Evolutionary conservation across 2,113 vertebrate genomes (phyloP), one percentile per base, ranked within the genome.

Genomic region (Nerophis lumbriciformis): DNA sequence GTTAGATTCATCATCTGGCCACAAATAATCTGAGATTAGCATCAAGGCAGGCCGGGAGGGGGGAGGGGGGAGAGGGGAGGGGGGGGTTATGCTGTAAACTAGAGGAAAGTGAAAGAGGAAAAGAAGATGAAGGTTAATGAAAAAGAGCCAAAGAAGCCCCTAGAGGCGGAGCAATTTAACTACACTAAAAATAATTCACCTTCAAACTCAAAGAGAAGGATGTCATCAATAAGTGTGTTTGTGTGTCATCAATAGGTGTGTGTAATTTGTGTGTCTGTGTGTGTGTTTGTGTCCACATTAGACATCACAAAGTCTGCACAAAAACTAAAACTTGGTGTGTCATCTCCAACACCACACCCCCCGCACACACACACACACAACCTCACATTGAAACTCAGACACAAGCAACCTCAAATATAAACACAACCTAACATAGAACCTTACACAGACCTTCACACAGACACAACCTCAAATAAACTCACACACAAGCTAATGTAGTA

Each of bases 11-110:
- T 86, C 83, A 86, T 87, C 77, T 81, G 78, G 68, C 74, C 64
- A 76, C 79, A 85, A 85, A 86, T 88, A 84, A 88, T 88, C 82
- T 86, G 74, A 85, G 85, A 88, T 88, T 87, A 88, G 73, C 77
- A 80, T 60, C 53, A 37, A 54, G 60, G 47, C 61, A 63, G 11
- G 15, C n/a, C 13, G 54, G 58, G 49, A 38, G 52, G 39, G 48
- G 47, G 53, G 48, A 37, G 36, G 21, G 19, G 21, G 35, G 0
- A 5, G 28, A 37, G 3, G 51, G 9, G 65, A 14, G 60, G 56
- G 9, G 8, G 16, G 28, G n/a, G 12, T 39, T 6, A 37, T 35
- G 51, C 3, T 35, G 8, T 42, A 19, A 54, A 45, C 28, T 28
- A 8, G 11, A 50, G 39, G 57, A 37, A 5, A 56, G 28, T 42